phyloP scores from a whole-genome alignment of 2,113 vertebrate species.

The Amphilophus citrinellus region DNA sequence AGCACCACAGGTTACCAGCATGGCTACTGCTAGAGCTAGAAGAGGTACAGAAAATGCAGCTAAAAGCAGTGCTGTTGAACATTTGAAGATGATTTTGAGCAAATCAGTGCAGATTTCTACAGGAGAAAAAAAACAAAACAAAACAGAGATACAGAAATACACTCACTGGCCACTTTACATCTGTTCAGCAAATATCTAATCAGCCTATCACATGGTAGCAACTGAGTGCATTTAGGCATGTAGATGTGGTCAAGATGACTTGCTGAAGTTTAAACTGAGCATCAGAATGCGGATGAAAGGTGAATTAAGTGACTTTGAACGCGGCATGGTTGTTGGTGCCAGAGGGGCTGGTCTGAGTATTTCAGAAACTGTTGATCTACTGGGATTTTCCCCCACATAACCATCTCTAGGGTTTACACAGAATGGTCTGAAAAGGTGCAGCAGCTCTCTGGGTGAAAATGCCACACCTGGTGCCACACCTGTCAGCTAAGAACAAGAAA shows the following conservation, averaged over 20 bases:
- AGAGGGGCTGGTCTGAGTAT: too few species aligned
- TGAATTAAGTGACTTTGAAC: too few species aligned
- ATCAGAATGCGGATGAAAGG: not conserved
- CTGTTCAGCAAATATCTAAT: constrained; percentile 2
- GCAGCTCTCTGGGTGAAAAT: not conserved
- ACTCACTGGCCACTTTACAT: not conserved
- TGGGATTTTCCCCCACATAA: not conserved
- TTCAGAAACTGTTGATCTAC: not conserved
- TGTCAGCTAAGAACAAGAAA: not conserved
- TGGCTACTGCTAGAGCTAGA: not conserved
- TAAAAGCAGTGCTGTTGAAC: not conserved
- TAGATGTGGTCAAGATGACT: not conserved
- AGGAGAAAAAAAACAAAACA: not conserved
- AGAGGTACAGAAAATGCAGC: not conserved
- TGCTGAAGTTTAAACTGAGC: not conserved
- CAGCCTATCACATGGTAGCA: not conserved
- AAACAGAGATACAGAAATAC: not conserved
- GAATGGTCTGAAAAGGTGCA: not conserved
- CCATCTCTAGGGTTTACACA: not conserved
- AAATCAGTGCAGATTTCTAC: not conserved
- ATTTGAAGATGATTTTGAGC: not conserved
- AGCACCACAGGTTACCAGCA: not conserved
- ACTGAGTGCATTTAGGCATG: not conserved
- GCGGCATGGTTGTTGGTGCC: too few species aligned
- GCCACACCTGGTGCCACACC: not conserved